Base-by-base conservation (phyloP, 2,113 vertebrate genomes). In the Sebastes fasciatus region DNA sequence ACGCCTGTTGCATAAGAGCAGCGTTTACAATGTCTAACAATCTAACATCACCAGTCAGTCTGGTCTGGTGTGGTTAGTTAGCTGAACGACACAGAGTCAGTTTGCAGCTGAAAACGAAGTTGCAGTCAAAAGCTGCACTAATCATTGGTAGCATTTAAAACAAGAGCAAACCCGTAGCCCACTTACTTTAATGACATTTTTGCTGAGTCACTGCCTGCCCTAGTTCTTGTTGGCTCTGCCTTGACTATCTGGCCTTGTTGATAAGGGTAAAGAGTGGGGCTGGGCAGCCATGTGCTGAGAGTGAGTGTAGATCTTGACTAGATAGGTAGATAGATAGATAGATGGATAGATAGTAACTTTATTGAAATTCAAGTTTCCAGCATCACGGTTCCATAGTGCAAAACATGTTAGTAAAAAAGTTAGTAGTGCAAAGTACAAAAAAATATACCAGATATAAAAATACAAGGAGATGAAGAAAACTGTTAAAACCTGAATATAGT, bases 151-250 rank as follows among this genome's bases (percentile, higher is more conserved):
- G 9, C 34, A 1, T 62, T 21, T 12, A 10, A 54, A 49, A 42
- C 21, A 1, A 12, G 43, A 13, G 4, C 2, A n/a, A 68, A 84
- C 34, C 0, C 14, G 21, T 23, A 34, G 7, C 1, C 26, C 4
- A 16, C 23, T 11, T 14, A 58, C 55, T 1, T 17, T 60, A 48
- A 60, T 26, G 5, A 17, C 1, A 11, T 43, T 62, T 89, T 80
- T 93, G 94, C 90, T 79, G 93, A 94, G 92, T 94, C 94, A 95
- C 68, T 46, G 65, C n/a, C 19, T 14, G 8, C 16, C 7, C 9
- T 9, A 12, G 8, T 67, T 19, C n/a, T 55, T 2, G 26, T 43
- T 63, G 12, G 5, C 10, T 21, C 61, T 21, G 2, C 19, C 57
- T 51, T 19, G 2, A 21, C 3, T 43, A 34, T 21, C 1, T 83